Base-by-base conservation (phyloP, 2,113 vertebrate species). In the Alaudala cheleensis region DNA sequence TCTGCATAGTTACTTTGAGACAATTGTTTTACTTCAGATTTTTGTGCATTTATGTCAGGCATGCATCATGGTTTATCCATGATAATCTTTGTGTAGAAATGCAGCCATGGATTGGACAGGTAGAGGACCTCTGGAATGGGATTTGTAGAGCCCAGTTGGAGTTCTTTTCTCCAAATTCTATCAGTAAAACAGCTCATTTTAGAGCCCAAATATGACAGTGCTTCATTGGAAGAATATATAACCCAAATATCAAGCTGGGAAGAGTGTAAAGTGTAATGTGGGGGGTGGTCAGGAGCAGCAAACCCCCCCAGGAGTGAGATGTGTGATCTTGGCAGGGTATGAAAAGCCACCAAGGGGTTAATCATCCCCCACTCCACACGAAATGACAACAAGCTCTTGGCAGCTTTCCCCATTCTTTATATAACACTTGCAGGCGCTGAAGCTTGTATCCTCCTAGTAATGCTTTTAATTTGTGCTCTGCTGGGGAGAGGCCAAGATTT, bases 401-500 rank as follows among this genome's bases (percentile, higher is more conserved):
- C 98, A 98, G 95, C 67, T 91, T 94, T 97, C 97, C 96, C 95
- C 88, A 42, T 93, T 92, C 97, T 97, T 98, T 98, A 97, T 98
- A 96, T 97, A 98, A 98, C 98, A 97, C 97, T 98, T 98, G 96
- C 96, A 98, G 98, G 96, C 76, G 87, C 97, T 97, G 94, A 97
- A 96, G 97, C 98, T 98, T 95, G 92, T 97, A 97, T 98, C 88
- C 88, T 97, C 98, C 97, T 95, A 97, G 95, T 98, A 97, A 98
- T 98, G 97, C 97, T 98, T 98, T 98, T 98, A 97, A 98, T 98
- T 98, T 98, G 97, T 98, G 98, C 88, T 98, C 92, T 92, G 88
- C 93, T 98, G 98, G 98, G 98, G 97, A 97, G 94, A 96, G 94
- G 98, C 98, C 98, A 99, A 98, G 96, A 98, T 98, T 98, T 98